Conservation (phyloP, 1,140 invertebrate species). For the Bombus superbus region DNA sequence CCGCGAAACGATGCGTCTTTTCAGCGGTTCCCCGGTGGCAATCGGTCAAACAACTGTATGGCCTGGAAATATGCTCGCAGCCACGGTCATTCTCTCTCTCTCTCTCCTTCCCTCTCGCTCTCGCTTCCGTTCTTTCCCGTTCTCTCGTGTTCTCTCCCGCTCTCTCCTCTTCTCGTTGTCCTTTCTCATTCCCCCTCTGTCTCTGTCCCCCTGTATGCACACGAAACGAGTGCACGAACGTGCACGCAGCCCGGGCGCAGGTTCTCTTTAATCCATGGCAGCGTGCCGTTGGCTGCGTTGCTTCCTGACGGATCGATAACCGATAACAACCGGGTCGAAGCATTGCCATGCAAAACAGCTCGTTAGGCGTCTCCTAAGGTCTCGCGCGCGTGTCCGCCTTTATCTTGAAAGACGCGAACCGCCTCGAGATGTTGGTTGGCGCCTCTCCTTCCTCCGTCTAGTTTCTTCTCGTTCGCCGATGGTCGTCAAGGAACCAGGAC, state of each 20-base stretch:
- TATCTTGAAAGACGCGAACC: constrained; percentile 53
- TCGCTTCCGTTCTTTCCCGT: not conserved
- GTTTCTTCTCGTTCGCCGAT: constrained; percentile 1
- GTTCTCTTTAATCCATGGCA: constrained; percentile 68
- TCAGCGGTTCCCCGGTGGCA: constrained; percentile 42
- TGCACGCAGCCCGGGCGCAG: constrained; percentile 51
- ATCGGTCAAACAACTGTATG: constrained; percentile 60
- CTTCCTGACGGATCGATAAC: constrained; percentile 72
- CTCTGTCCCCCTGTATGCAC: constrained; percentile 9
- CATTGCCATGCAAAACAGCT: constrained; percentile 80
- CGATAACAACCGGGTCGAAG: constrained; percentile 78
- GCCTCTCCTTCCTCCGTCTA: not conserved
- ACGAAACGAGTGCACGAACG: constrained; percentile 12
- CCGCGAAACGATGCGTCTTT: constrained; percentile 61
- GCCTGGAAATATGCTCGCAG: constrained; percentile 24
- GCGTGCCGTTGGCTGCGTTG: constrained; percentile 37
- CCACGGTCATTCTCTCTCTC: not conserved
- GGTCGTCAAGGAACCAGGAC: not conserved
- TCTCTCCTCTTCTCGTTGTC: not conserved
- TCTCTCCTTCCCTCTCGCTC: not conserved
- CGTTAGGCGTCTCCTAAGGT: constrained; percentile 74
- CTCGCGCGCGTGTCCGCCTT: constrained; percentile 65
- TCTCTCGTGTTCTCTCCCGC: not conserved
- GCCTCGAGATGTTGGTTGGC: constrained; percentile 20
- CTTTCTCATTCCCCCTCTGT: not conserved